Evolutionary conservation across 2,888 invertebrate genomes (phyloP), one percentile per base, ranked within the genome.

Genomic region (Bellardia pandia): DNA sequence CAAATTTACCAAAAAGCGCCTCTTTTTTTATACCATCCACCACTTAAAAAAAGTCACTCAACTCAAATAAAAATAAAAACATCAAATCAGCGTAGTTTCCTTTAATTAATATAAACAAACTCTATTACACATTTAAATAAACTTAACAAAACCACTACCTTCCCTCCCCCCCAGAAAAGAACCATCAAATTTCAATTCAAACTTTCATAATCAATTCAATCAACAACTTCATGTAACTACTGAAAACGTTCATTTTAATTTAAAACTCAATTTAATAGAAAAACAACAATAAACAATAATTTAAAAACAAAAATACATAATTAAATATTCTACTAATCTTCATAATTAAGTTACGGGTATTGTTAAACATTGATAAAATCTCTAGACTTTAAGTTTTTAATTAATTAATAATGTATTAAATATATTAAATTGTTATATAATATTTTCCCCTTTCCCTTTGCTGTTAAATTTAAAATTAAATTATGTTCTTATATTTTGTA

Each of bases 191-290:
- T 30, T 85, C 75, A 62, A 82, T 48, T 75, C 14, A 62, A 69
- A 60, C 51, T 53, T 66, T 72, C 82, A 83, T 58, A 16, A 16
- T 30, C 56, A 71, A 53, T 40, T 58, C 48, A 68, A 80, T 66
- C 53, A 72, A 64, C 56, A 53, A 69, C 9, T 53, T 81, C 81
- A 81, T 86, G 45, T 16, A 78, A 78, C 81, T 64, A 85, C 75
- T 87, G 87, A 87, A 87, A 87, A 85, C 87, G 87, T 87, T 87
- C 87, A 87, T 87, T 81, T 84, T 72, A 40, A 9, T 75, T 62
- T 53, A 45, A 69, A 85, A 66, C 30, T 51, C 7, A 33, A 85
- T 16, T 64, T 45, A 72, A 75, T 45, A 45, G n/a, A 58, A 9
- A 42, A 60, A 51, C 30, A 60, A 51, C 7, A 64, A 71, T 42